Base-by-base conservation (phyloP, 2,113 vertebrate species). In the Eclectus roratus region DNA sequence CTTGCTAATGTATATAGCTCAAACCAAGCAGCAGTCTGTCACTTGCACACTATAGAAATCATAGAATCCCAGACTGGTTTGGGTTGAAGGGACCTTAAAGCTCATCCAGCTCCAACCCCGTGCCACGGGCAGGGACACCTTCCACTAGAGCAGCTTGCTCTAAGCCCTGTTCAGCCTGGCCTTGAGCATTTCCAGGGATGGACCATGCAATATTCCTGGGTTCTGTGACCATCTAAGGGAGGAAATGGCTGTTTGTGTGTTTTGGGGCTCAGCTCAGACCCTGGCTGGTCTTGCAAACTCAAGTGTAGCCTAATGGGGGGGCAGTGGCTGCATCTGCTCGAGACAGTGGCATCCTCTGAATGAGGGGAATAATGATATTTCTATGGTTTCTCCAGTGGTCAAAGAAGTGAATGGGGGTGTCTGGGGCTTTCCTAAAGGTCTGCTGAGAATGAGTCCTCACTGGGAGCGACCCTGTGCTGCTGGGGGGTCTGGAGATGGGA, bases 291-390 rank as follows among this genome's bases (percentile, higher is more conserved):
- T 61, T 23, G 3, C 37, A 52, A 17, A 9, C 27, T 43, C 39
- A 12, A 3, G 8, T 0, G 0, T 10, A 27, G 63, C 49, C 5
- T 13, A 4, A 19, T 15, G 12, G 13, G 15, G 35, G 53, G 65
- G 29, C n/a, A 29, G 53, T 27, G 63, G 29, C 58, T 86, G 8
- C 21, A 1, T 44, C 49, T 35, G 52, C 61, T 79, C 1, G 0
- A 53, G 72, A 31, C 65, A 68, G 5, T 0, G 0, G 23, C 23
- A 19, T 28, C 39, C 13, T 53, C 88, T 18, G 47, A 29, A 17
- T 39, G 25, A 47, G 33, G 33, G n/a, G 14, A 76, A 23, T 35
- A n/a, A 29, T 6, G 21, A 1, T 33, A 0, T 53, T 43, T 76
- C 70, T 79, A 16, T 20, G 37, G 60, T 79, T 25, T n/a, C 4